phyloP scores from a whole-genome alignment of 2,797 vertebrate genomes.

The Smutsia gigantea region DNA sequence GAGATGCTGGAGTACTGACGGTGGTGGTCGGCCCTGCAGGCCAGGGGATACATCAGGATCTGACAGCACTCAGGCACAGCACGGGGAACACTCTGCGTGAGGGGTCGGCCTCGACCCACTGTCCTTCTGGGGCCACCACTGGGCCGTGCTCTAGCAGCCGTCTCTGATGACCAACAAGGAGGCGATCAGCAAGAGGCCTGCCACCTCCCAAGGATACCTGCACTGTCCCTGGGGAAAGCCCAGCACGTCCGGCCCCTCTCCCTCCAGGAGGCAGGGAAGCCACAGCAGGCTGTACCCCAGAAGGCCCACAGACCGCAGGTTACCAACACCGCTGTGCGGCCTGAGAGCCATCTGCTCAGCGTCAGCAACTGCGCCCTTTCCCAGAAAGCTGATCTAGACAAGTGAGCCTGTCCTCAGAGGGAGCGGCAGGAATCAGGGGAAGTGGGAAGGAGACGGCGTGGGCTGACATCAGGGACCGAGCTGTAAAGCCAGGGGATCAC shows the following conservation, averaged over 20 bases:
- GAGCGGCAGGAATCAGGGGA: not conserved
- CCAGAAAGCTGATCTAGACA: not conserved
- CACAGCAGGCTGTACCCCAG: rapidly evolving
- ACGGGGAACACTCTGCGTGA: rapidly evolving
- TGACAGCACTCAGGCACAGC: not conserved
- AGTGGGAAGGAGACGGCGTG: not conserved
- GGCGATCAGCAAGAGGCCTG: too few species aligned
- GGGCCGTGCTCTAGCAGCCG: not conserved
- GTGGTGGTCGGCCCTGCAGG: not conserved
- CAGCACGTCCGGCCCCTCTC: not conserved
- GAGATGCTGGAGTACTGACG: not conserved
- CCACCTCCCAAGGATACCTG: not conserved
- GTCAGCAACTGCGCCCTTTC: not conserved
- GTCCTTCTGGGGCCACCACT: not conserved
- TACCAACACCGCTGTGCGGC: not conserved
- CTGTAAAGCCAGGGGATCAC: not conserved
- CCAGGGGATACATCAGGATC: rapidly evolving
- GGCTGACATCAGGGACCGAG: not conserved
- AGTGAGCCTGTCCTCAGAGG: not conserved
- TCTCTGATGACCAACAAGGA: not conserved
- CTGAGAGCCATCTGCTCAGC: not conserved
- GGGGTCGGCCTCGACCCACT: not conserved
- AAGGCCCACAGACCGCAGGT: not conserved
- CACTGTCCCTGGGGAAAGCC: not conserved
- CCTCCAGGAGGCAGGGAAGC: not conserved